Conservation (phyloP, 1,140 invertebrate genomes). For the Phocides pigmalion region DNA sequence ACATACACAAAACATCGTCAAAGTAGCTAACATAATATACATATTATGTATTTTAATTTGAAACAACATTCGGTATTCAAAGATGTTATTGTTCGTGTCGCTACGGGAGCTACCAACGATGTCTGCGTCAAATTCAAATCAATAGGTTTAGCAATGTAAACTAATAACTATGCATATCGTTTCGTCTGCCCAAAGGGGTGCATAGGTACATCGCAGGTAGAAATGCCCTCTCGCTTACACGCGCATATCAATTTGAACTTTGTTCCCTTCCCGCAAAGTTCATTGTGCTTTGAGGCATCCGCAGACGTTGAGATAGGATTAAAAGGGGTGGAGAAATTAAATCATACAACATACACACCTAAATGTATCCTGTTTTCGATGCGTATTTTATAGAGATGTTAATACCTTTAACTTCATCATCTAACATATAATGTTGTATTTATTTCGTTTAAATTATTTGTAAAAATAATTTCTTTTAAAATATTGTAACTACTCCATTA, state of each 20-base stretch:
- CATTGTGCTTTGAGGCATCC: not conserved
- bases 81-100: no score
- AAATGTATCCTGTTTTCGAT: slow-evolving; percentile 20
- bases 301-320: slow-evolving; percentile 28
- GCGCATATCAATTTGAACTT: slow-evolving; percentile 12
- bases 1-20: no score
- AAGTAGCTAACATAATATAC: no score
- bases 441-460: no score
- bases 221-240: slow-evolving; percentile 14
- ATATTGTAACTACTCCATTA: no score
- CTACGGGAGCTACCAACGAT: not conserved
- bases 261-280: not conserved
- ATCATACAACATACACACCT: slow-evolving; percentile 10
- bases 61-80: not conserved
- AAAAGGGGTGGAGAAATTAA: slow-evolving; percentile 29
- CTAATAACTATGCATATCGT: slow-evolving; percentile 31
- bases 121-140: slow-evolving; percentile 12
- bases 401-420: not conserved
- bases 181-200: slow-evolving; percentile 23
- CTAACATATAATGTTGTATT: no score
- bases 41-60: no score
- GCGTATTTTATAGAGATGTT: slow-evolving; percentile 15
- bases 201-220: slow-evolving; percentile 22
- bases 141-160: slow-evolving; percentile 20
- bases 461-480: no score